phyloP scores from a whole-genome alignment of 2,888 invertebrate species.

The Hololepta plana region DNA sequence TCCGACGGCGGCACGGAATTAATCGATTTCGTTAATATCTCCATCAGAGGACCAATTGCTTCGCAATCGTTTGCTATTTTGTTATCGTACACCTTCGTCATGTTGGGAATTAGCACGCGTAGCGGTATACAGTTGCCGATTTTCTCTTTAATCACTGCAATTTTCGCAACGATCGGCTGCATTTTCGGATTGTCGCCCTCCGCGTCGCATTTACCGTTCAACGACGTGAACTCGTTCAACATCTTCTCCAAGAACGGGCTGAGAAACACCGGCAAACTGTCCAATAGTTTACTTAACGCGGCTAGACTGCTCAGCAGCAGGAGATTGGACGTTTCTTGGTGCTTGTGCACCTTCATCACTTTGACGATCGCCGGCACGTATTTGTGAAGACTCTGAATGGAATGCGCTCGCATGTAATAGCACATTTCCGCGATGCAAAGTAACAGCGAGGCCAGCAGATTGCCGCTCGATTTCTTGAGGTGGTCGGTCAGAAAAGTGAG shows the following conservation, averaged over 20 bases:
- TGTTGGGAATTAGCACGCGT: conserved; percentile 58
- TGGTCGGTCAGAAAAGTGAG: conserved; percentile 43
- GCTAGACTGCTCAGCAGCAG: conserved; percentile 57
- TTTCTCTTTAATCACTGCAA: conserved; percentile 44
- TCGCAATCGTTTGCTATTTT: conserved; percentile 40
- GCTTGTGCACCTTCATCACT: conserved; percentile 41
- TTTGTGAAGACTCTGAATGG: conserved; percentile 52
- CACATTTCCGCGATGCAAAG: conserved; percentile 67
- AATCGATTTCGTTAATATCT: conserved; percentile 45
- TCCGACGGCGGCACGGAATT: conserved; percentile 34
- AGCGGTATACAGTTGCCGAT: conserved; percentile 49
- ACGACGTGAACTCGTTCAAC: conserved; percentile 40
- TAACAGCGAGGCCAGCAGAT: conserved; percentile 54
- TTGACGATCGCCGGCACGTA: conserved; percentile 62
- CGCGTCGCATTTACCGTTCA: conserved; percentile 30
- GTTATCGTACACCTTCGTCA: conserved; percentile 42
- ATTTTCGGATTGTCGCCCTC: conserved; percentile 32
- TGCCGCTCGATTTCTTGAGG: conserved; percentile 37
- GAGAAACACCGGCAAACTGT: conserved; percentile 64
- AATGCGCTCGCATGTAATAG: conserved; percentile 53
- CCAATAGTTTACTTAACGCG: conserved; percentile 64
- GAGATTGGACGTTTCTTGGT: conserved; percentile 37
- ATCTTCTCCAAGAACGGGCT: conserved; percentile 69
- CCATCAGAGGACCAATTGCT: conserved; percentile 55
- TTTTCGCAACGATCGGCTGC: conserved; percentile 34